Evolutionary conservation across 2,113 vertebrate genomes (phyloP).

Genomic region (Lampris megalopsis): DNA sequence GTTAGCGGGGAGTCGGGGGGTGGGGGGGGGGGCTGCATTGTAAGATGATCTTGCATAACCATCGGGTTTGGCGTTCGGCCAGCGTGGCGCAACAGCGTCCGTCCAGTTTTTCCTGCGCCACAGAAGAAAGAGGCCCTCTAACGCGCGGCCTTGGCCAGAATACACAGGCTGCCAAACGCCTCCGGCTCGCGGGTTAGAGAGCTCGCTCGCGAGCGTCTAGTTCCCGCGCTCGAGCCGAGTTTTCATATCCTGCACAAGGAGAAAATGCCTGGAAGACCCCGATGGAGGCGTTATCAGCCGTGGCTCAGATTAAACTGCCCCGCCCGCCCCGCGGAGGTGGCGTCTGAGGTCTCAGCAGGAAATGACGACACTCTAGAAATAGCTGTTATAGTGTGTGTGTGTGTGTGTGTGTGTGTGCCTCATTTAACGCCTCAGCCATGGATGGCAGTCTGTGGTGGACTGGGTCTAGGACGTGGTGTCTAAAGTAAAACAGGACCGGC

Average conservation of each 20-base stretch:
- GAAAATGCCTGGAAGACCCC: slow-evolving; percentile 51
- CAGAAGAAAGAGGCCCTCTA: slow-evolving; percentile 71
- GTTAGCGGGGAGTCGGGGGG: slow-evolving; percentile 44
- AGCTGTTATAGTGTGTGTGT: no score
- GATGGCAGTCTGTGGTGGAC: no score
- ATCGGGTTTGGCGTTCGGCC: slow-evolving; percentile 62
- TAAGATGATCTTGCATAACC: slow-evolving; percentile 77
- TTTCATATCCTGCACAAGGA: slow-evolving; percentile 28
- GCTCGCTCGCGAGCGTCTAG: slow-evolving; percentile 65
- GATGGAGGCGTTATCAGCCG: slow-evolving; percentile 48
- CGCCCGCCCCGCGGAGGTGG: background rate
- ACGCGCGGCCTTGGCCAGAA: slow-evolving; percentile 62
- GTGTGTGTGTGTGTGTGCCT: no score
- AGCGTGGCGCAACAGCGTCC: slow-evolving; percentile 57
- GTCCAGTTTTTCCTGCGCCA: slow-evolving; percentile 76
- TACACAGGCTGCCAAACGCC: slow-evolving; percentile 70
- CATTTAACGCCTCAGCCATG: no score
- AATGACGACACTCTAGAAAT: background rate
- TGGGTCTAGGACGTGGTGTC: no score
- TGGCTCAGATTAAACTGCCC: slow-evolving; percentile 46
- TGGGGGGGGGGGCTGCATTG: slow-evolving; percentile 66
- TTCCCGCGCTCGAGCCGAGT: slow-evolving; percentile 43
- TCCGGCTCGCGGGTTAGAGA: slow-evolving; percentile 67
- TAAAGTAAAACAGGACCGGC: no score
- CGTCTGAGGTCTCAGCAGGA: slow-evolving; percentile 17